Evolutionary conservation across 2,888 invertebrate species (phyloP), one percentile per base, ranked within the genome.

Genomic region (Philhelius pedissequus): DNA sequence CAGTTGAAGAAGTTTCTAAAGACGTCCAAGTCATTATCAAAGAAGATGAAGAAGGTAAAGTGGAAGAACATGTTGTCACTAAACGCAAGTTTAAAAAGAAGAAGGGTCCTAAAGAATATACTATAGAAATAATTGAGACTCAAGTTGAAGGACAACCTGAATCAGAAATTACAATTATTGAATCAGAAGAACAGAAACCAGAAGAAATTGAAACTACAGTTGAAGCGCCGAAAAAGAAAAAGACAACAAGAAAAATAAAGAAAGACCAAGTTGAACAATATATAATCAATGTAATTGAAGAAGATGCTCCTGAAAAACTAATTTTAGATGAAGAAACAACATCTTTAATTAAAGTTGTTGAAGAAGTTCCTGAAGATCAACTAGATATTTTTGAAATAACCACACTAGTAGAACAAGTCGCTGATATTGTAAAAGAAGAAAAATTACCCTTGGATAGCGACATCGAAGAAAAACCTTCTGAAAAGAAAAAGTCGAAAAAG

Each of bases 11-110:
- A 73, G 50, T 87, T 13, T 86, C 87, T 5, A 88, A 91, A 87
- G 89, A 90, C 18, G 88, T 90, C 5, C 86, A 88, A 27, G 66
- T 87, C 4, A 77, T 87, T 18, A 87, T 87, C 2, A 88, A 89
- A 25, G 89, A 89, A 54, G 79, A 86, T 2, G 87, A 89, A 25
- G 90, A 90, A 69, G 91, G 91, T 1, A 90, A 90, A 68, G 86
- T 89, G 2, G 89, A 90, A 38, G 89, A 89, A 80, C 90, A 90
- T 54, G 90, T 89, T 4, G 90, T 90, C 0, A 92, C 92, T 5
- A 93, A 91, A 80, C 92, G 92, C 1, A 90, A 91, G 6, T 91
- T 92, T 2, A 93, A 92, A 86, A 92, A 92, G 74, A 90, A 89
- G 75, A 91, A 90, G 62, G 93, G 92, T 1, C 88, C 89, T 0